phyloP scores from a whole-genome alignment of 1,140 invertebrate genomes.

The Rhagoletis zephyria region DNA sequence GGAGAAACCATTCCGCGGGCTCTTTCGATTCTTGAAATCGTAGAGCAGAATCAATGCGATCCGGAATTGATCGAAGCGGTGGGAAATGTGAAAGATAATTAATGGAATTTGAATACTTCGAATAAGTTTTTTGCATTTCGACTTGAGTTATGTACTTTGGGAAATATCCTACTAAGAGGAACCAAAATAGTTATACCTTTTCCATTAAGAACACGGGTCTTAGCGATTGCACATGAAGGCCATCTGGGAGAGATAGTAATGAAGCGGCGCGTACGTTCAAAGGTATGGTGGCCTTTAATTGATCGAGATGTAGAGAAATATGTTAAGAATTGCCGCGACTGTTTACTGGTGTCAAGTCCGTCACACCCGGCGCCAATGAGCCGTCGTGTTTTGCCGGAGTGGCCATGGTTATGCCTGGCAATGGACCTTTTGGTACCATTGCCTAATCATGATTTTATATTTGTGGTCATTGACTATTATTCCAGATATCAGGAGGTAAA shows the following conservation, averaged over 20 bases:
- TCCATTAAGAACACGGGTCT: neutral
- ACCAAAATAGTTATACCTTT: conserved; percentile 65
- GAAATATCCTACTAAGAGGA: conserved; percentile 51
- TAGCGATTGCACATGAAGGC: conserved; percentile 73
- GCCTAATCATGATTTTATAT: conserved; percentile 36
- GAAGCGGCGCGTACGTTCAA: conserved; percentile 75
- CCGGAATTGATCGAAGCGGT: neutral
- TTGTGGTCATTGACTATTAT: conserved; percentile 58
- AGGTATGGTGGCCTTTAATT: conserved; percentile 76
- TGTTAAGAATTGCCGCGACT: conserved; percentile 73
- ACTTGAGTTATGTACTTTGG: conserved; percentile 53
- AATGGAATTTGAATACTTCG: too few species aligned
- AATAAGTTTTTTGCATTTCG: conserved; percentile 48
- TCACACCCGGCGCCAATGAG: conserved; percentile 49
- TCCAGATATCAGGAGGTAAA: conserved; percentile 52
- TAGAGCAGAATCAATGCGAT: too few species aligned
- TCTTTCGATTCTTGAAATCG: too few species aligned
- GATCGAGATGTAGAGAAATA: conserved; percentile 74
- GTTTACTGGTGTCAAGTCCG: conserved; percentile 59
- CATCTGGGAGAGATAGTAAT: conserved; percentile 76
- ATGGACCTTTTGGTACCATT: conserved; percentile 42
- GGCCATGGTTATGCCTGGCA: conserved; percentile 55
- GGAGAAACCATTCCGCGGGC: conserved; percentile 48
- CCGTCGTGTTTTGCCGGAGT: conserved; percentile 43
- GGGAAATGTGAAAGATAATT: too few species aligned